Base-by-base conservation (phyloP, 2,888 invertebrate species). In the Apodemia hepburni region DNA sequence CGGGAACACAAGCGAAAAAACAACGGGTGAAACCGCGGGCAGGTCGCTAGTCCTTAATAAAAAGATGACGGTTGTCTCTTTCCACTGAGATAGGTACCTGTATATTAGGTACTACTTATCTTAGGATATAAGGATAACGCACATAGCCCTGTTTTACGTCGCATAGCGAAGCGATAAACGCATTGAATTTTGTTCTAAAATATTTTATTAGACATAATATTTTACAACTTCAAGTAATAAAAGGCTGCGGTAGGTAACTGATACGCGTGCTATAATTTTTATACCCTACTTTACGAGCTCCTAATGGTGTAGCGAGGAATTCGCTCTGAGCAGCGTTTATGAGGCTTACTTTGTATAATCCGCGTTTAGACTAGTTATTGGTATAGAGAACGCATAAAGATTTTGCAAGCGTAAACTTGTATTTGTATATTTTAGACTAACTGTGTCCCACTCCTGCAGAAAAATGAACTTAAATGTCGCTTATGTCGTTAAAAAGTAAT, bases 271-370 rank as follows among this genome's bases (percentile, higher is more conserved):
- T 69, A 71, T 75, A 76, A 75, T 70, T 70, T 76, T 75, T 74
- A 74, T 74, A 71, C 66, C 70, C 66, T 66, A 64, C 47, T 77
- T 78, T 77, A 79, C 73, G 75, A 73, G 71, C 69, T 73, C 70
- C 71, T 79, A 77, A 79, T 78, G 74, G 73, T 68, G 70, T 66
- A 68, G 71, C 70, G 66, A 65, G 68, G 70, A 71, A 71, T 75
- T 75, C 69, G 70, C 74, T 69, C 68, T 65, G 64, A 45, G 64
- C 69, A 59, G 66, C 65, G 67, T 75, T 42, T 74, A 74, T 73
- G 69, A 67, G 59, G 61, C 66, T 71, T 76, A 78, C 79, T 69
- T 75, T 79, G 78, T 79, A 68, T 57, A 27, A 51, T 51, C 22
- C 12, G 18, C 61, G 18, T 49, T 61, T 60, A 11, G 45, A 58